Percentiles rank a stretch among this genome's conserved stretches.
phyloP scores from a whole-genome alignment of 53 echinoderm and acorn worm species.

The Pentamera pediparva region DNA sequence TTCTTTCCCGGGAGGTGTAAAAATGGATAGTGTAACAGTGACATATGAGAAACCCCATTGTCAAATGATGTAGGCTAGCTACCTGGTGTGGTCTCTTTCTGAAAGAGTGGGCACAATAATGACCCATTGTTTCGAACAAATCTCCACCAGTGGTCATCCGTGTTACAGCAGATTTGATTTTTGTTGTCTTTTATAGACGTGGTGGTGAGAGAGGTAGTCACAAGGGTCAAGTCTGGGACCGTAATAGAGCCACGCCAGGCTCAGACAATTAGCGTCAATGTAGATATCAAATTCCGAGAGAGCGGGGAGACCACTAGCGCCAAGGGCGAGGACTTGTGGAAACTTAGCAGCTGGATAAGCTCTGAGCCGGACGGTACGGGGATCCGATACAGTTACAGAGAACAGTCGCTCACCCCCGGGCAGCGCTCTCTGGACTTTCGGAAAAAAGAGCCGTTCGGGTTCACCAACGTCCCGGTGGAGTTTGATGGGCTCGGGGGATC shows the following conservation, averaged over 20 bases:
- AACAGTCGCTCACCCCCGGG: conserved; percentile 23
- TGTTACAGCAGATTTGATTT: background rate
- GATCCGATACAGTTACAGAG: conserved; percentile 26
- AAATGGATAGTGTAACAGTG: too few relatives aligned
- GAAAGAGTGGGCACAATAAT: too few relatives aligned
- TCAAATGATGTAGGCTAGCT: too few relatives aligned
- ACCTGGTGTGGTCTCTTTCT: too few relatives aligned
- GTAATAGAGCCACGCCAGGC: conserved; percentile 43
- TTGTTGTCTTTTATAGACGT: conserved; percentile 42
- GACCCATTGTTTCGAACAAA: too few relatives aligned
- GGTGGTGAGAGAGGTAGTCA: conserved; percentile 42
- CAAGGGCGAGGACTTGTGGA: conserved; percentile 76
- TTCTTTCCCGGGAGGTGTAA: too few relatives aligned
- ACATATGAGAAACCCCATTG: too few relatives aligned
- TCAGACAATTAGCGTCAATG: conserved; percentile 38
- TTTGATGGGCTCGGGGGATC: conserved; percentile 44
- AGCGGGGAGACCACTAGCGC: conserved; percentile 57
- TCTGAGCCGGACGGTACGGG: conserved; percentile 66
- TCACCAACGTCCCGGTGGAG: conserved; percentile 21
- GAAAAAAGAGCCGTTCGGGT: conserved; percentile 48
- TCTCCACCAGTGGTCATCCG: too few relatives aligned
- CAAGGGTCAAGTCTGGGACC: conserved; percentile 7
- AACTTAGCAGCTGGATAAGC: conserved; percentile 66
- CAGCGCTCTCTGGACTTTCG: conserved; percentile 35
- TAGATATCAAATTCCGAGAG: conserved; percentile 51